A percentile compares a stretch with the other conserved stretches of the same genome.
phyloP scores from a whole-genome alignment of 2,113 vertebrate species.

The Nothoprocta pentlandii region DNA sequence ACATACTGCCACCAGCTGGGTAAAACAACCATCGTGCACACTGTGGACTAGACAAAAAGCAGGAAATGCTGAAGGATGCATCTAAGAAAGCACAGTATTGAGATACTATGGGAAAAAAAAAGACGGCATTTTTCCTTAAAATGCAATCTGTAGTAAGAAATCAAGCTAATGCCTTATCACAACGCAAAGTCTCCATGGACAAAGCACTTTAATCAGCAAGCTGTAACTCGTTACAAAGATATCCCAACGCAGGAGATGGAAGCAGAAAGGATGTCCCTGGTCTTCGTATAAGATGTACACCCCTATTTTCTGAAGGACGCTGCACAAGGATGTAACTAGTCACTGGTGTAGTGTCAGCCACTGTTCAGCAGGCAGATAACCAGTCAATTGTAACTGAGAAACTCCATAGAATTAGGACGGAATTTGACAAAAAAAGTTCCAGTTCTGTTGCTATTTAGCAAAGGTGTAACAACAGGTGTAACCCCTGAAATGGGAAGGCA shows the following conservation, averaged over 20 bases:
- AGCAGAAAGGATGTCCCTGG: fast-evolving
- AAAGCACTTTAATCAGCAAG: not conserved
- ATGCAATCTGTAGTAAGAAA: fast-evolving
- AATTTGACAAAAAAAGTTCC: not conserved
- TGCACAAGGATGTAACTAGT: not conserved
- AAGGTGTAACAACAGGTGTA: not conserved
- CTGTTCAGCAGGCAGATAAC: not conserved
- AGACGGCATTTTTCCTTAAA: not conserved
- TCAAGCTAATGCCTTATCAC: not conserved
- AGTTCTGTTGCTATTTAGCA: not conserved
- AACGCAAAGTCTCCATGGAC: not conserved
- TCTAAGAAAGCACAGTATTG: not conserved
- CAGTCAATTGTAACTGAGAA: not conserved
- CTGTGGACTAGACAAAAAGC: not conserved
- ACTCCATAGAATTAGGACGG: not conserved
- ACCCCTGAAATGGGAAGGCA: not conserved
- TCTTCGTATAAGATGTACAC: not conserved
- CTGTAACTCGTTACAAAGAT: not conserved
- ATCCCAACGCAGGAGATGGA: not conserved
- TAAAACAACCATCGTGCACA: not conserved
- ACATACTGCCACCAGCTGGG: conserved; percentile 68
- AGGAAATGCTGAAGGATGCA: not conserved
- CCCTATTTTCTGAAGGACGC: not conserved
- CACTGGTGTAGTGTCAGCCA: not conserved
- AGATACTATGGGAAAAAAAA: not conserved